Base-by-base conservation (phyloP, 2,888 invertebrate genomes). In the Sussaba pulchella region DNA sequence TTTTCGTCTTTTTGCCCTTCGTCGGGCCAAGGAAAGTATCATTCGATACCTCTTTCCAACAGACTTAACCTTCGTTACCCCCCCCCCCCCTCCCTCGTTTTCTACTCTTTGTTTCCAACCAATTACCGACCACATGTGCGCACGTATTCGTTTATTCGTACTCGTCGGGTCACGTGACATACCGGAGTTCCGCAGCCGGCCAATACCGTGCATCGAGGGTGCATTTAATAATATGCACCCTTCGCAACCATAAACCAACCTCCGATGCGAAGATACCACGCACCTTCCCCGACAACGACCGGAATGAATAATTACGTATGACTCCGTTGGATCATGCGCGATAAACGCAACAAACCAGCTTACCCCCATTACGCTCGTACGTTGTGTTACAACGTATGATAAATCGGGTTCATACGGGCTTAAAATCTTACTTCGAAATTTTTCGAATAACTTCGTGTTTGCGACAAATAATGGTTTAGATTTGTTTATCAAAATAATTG, bases 181-280 rank as follows among this genome's bases (percentile, higher is more conserved):
- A 36, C 39, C 17, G 36, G 26, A 70, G 52, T 24, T 14, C 39
- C 3, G 17, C 36, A 54, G 59, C 45, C 36, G 21, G 0, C 14
- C 19, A 26, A 61, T 57, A 39, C 36, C 61, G 66, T 66, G 67
- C 66, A 61, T 66, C 43, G 39, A 72, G 47, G 26, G 64, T 72
- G 67, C 50, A 77, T 5, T 87, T 90, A 90, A 90, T 90, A 87
- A 90, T 87, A 90, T 90, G 90, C 90, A 90, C 90, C 90, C 90
- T 85, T 82, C 71, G 19, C 45, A 14, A 31, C 39, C 39, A 64
- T 63, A 39, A 17, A 59, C 14, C 66, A 74, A 31, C 61, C 39
- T 64, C 12, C 67, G 85, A 87, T 83, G 83, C 77, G 71, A 76
- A 84, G 87, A 86, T 87, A 85, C 83, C 69, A 81, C 75, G 82